A percentile compares a stretch with the other conserved stretches of the same genome.
Evolutionary conservation across 2,113 vertebrate genomes (phyloP).

Genomic region (Loxodonta africana): DNA sequence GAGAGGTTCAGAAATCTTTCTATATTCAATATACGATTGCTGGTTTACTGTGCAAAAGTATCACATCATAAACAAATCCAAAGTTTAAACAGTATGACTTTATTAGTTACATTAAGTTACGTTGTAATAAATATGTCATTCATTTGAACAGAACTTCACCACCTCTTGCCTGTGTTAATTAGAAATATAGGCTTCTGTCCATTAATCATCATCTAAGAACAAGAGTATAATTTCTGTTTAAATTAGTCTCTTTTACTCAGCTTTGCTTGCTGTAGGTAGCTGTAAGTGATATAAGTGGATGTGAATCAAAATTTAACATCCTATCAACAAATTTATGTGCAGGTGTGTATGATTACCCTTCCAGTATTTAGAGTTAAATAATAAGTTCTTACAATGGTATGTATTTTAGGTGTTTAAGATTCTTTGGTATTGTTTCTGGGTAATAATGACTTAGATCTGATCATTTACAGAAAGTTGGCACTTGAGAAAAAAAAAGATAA

Average conservation of each 20-base stretch:
- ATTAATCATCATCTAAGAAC: background rate
- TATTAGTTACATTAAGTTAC: background rate
- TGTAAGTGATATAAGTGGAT: background rate
- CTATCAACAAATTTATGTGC: background rate
- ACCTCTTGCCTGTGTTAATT: background rate
- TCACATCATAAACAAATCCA: background rate
- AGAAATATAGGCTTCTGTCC: background rate
- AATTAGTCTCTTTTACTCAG: background rate
- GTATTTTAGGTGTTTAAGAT: background rate
- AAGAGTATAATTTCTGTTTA: background rate
- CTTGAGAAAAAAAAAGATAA: background rate
- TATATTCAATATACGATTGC: background rate
- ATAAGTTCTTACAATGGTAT: background rate
- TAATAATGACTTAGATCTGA: background rate
- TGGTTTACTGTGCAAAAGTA: background rate
- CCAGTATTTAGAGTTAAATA: background rate
- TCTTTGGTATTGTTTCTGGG: background rate
- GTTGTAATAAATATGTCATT: background rate
- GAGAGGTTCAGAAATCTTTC: background rate
- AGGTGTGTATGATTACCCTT: background rate
- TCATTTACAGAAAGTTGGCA: background rate
- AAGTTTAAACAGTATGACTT: background rate
- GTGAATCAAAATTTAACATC: background rate
- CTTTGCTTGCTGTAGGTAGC: background rate
- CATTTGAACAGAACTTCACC: slow-evolving; percentile 19